A percentile compares a stretch with the other conserved stretches of the same genome.
Conservation (phyloP, 2,797 vertebrate species). For the Spinus olivaceus region DNA sequence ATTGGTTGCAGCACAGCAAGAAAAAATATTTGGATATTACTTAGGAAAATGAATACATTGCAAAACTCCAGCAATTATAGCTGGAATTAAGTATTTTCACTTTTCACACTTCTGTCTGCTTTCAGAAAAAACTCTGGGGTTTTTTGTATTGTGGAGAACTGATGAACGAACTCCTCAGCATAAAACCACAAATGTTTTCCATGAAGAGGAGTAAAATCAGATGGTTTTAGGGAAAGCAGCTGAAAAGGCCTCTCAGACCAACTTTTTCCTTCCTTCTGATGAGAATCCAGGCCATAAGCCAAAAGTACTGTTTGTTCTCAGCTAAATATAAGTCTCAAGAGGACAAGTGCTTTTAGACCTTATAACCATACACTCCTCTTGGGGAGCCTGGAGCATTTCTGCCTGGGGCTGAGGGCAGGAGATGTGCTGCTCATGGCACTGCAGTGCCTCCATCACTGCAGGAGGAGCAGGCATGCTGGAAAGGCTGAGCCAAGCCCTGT, state of each 20-base stretch:
- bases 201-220: background rate
- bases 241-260: background rate
- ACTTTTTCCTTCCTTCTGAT: background rate
- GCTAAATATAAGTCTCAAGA: background rate
- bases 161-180: rapidly evolving
- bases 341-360: background rate
- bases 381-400: background rate
- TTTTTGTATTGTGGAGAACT: background rate
- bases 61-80: constrained; percentile 41
- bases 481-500: background rate
- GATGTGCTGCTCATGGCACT: background rate
- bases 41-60: constrained; percentile 20
- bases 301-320: constrained; percentile 19
- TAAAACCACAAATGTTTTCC: background rate
- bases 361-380: rapidly evolving
- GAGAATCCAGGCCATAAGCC: background rate
- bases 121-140: background rate
- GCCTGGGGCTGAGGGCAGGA: background rate
- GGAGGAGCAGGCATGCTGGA: background rate
- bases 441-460: rapidly evolving
- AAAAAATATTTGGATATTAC: constrained; percentile 13
- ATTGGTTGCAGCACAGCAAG: background rate
- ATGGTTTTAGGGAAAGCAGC: background rate
- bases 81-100: constrained; percentile 13
- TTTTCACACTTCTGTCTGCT: background rate